A percentile compares a stretch with the other conserved stretches of the same genome.
Evolutionary conservation across 2,888 invertebrate genomes (phyloP).

Genomic region (Xylophagus ater): DNA sequence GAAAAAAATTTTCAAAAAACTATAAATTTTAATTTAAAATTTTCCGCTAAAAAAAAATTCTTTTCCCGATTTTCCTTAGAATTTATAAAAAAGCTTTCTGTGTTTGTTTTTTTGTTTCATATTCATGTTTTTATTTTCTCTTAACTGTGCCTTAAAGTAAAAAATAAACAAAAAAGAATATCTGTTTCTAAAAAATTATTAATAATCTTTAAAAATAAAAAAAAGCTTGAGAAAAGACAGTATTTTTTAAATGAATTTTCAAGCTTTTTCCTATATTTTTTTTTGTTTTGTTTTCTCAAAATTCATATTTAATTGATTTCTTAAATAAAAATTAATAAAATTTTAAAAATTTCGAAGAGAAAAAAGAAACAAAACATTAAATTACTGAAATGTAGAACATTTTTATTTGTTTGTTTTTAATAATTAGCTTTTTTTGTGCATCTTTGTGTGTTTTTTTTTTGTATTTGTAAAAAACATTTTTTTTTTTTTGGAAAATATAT

Average conservation of each 20-base stretch:
- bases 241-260: conserved; percentile 5
- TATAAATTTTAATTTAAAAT: too few species aligned
- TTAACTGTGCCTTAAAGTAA: conserved; percentile 11
- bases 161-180: conserved; percentile 13
- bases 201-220: too few species aligned
- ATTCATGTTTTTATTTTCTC: too few species aligned
- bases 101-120: too few species aligned
- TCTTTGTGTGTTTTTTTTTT: conserved; percentile 2
- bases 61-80: too few species aligned
- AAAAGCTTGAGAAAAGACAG: too few species aligned
- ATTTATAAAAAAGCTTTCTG: too few species aligned
- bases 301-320: too few species aligned
- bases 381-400: background rate
- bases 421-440: conserved; percentile 2
- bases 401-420: background rate
- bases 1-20: too few species aligned
- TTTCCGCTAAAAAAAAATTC: too few species aligned
- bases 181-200: too few species aligned
- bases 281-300: background rate
- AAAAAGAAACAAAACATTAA: background rate
- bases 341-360: background rate
- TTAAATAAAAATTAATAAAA: background rate
- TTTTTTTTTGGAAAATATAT: background rate
- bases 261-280: conserved; percentile 3
- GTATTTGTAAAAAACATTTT: conserved; percentile 1